Base-by-base conservation (phyloP, 2,113 vertebrate species). In the Piprites chloris region DNA sequence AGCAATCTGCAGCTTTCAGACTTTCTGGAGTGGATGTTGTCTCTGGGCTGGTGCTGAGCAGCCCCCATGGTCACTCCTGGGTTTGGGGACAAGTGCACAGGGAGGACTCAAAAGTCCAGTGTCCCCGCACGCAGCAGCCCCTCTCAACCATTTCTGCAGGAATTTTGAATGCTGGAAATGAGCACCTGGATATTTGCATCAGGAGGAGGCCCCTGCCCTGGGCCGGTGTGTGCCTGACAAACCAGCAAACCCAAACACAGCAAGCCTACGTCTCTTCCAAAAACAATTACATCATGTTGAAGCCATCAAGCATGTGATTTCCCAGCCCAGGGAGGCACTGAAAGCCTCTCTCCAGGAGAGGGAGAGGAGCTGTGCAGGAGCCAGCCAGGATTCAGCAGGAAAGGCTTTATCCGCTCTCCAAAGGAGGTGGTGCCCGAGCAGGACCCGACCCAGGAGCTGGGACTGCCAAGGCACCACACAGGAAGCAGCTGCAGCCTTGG, bases 241-340 rank as follows among this genome's bases (percentile, higher is more conserved):
- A 75, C 15, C 62, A 67, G 41, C 55, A 62, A 69, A 81, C 28
- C 89, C 80, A 89, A 46, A 2, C 77, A 2, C 77, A 71, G 76
- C 0, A 26, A 52, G 0, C 56, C 49, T 93, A 67, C 80, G 65
- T 33, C 89, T 91, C 80, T 56, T 85, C 85, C 76, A 69, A 37
- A 85, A 91, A 65, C 95, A 81, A 50, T 95, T 11, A 90, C 72
- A 56, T 91, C 95, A 91, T n/a, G 59, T 24, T 5, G 52, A 55
- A 95, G 93, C 82, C 68, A 39, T 79, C 10, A 42, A 80, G 79
- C 95, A 90, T 86, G 87, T 95, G 95, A 88, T 88, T 97, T 95
- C 95, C 85, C 75, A 74, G 59, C 74, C 66, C 88, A 4, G 23
- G 50, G 50, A 52, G 49, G 11, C 90, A 74, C 16, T 7, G 85